Evolutionary conservation across 2,888 invertebrate genomes (phyloP).

Genomic region (Rhorus exstirpatorius): DNA sequence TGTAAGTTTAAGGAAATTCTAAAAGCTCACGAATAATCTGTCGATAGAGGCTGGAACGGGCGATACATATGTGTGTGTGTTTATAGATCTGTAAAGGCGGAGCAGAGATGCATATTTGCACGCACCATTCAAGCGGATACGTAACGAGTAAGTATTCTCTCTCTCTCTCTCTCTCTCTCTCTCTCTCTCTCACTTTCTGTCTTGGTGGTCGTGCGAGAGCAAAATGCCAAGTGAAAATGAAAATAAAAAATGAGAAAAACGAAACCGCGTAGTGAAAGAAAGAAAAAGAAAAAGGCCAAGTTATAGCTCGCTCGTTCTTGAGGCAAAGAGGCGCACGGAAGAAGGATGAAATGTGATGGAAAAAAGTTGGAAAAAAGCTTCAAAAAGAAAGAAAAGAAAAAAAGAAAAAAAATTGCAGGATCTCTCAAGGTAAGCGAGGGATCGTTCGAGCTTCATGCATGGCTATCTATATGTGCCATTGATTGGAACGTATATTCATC

Average conservation of each 20-base stretch:
- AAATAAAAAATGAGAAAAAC: conserved; percentile 24
- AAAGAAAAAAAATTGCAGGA: neutral
- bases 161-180: conserved; percentile 26
- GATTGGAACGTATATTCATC: conserved; percentile 69
- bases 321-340: conserved; percentile 37
- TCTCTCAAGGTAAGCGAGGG: conserved; percentile 35
- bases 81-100: conserved; percentile 16
- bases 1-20: neutral
- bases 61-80: conserved; percentile 18
- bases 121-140: conserved; percentile 66
- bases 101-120: conserved; percentile 70
- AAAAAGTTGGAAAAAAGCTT: too few relatives aligned
- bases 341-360: conserved; percentile 41
- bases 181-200: conserved; percentile 34
- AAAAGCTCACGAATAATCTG: neutral
- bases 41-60: neutral
- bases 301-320: conserved; percentile 20
- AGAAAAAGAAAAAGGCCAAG: conserved; percentile 44
- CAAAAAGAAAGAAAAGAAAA: conserved; percentile 18
- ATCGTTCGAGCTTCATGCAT: conserved; percentile 30
- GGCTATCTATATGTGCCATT: conserved; percentile 57
- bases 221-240: conserved; percentile 55
- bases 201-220: conserved; percentile 45
- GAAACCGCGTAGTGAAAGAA: conserved; percentile 5
- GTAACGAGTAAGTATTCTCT: conserved; percentile 69